Base-by-base conservation (phyloP, 2,113 vertebrate genomes). In the Polypterus senegalus region DNA sequence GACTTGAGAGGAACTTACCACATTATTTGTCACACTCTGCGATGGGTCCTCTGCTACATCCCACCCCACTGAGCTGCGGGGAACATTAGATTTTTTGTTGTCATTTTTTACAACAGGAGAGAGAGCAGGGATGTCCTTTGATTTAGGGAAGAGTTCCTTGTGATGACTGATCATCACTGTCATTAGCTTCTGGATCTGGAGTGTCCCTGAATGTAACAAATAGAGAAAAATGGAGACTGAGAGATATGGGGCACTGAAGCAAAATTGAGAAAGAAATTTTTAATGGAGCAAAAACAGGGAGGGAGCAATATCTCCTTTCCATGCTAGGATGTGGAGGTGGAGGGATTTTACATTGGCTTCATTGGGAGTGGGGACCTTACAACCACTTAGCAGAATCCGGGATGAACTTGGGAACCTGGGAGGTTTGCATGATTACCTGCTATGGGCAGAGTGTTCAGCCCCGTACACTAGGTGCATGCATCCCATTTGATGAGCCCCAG, bases 111-210 rank as follows among this genome's bases (percentile, higher is more conserved):
- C 83, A 43, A 72, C 65, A 7, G 83, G 67, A 1, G 88, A 74
- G n/a, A 88, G 82, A 0, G 81, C 70, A 0, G 68, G 66, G 5
- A 59, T 66, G 1, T 97, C 93, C 76, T 92, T 91, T 49, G 82
- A 82, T 0, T 78, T 75, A 10, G 94, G 94, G 58, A 99, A 97
- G 69, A 99, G 83, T 46, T 75, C 65, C 59, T 86, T 79, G 0
- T 99, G 93, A 64, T 89, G 84, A 27, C 91, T 87, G 77, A 99
- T 98, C 90, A 99, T 86, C 74, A 88, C 86, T 0, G 91, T 95
- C 96, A 98, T 94, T 77, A 97, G 84, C 65, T 86, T 92, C 79
- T 99, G 95, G 68, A 98, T 94, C 76, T 88, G 92, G 49, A 89
- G 91, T 0, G 95, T 91, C 5, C 91, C 96, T 99, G 84, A 5